phyloP scores from a whole-genome alignment of 2,113 vertebrate genomes.

The Ammodramus savannarum region DNA sequence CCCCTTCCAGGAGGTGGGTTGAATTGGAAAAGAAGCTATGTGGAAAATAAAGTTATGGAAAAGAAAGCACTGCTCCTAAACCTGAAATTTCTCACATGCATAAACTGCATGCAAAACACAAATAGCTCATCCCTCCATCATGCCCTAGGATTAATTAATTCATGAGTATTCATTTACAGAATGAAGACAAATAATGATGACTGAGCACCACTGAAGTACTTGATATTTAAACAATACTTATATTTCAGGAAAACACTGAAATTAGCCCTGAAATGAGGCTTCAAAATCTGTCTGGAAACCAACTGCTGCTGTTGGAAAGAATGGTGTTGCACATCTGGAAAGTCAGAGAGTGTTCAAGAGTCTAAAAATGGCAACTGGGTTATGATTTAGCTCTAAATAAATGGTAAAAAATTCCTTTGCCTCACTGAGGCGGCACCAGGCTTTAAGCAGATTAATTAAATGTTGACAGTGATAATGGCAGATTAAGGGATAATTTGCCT shows the following conservation, averaged over 20 bases:
- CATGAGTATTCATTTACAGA: neutral
- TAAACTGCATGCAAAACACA: neutral
- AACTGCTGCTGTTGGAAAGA: neutral
- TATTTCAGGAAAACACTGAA: neutral
- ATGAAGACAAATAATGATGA: neutral
- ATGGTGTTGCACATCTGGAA: neutral
- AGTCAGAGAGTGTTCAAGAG: neutral
- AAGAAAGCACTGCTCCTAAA: neutral
- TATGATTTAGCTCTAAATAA: neutral
- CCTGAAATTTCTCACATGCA: neutral
- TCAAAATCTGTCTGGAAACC: neutral
- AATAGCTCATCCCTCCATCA: fast-evolving
- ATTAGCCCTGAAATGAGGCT: neutral
- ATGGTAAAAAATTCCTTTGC: neutral
- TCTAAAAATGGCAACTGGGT: neutral
- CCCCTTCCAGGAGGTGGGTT: neutral
- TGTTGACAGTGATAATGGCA: neutral
- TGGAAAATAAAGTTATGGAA: no score
- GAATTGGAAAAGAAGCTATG: neutral
- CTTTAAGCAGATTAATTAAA: neutral
- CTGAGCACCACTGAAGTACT: fast-evolving
- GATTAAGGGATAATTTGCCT: neutral
- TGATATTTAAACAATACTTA: neutral
- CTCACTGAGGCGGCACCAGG: neutral
- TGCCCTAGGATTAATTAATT: neutral